Base-by-base conservation (phyloP, 2,888 invertebrate genomes). In the Gryllus longicercus region DNA sequence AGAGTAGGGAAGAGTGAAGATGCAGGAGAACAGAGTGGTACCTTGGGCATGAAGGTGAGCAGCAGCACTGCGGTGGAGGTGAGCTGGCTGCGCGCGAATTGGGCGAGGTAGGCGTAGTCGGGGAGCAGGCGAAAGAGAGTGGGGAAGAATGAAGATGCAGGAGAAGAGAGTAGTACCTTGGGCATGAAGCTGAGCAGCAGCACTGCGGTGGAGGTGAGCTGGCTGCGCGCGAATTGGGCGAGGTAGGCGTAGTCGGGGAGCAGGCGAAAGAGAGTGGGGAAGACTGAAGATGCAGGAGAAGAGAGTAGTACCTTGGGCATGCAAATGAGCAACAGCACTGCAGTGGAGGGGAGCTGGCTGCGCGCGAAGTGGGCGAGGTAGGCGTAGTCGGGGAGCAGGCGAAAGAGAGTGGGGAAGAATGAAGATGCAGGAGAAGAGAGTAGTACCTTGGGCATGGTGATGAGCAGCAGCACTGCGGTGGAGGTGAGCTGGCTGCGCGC, bases 11-110 rank as follows among this genome's bases (percentile, higher is more conserved):
- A 38, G 38, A 38, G n/a, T n/a, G n/a, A 38, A 4, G 38, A 38
- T 4, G 38, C 2, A 3, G 2, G 4, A 0, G 4, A 38, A 38
- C 0, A 38, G 2, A 2, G 4, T n/a, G 86, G 84, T 85, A 91
- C 94, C 86, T 97, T 95, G 80, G 97, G 97, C 83, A 94, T 93
- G 86, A 97, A 94, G 85, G 97, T 94, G 86, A 97, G 92, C 82
- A 94, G 90, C 83, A 97, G 90, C 82, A 95, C 94, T 83, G 95
- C 89, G 82, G 96, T 95, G 82, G 96, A 93, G 50, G 97, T 96
- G 81, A 96, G 89, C 85, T 97, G 97, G 4, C 38, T 38, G 38
- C 4, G 38, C 38, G 4, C 38, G 5, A 38, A 25, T 2, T 25
- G 3, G 25, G 3, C 2, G 25, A 25, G 3, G 25, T 2, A 25